Percentiles rank a stretch among this genome's conserved stretches.
Conservation (phyloP, 2,797 vertebrate genomes). For the Thalassophryne amazonica region DNA sequence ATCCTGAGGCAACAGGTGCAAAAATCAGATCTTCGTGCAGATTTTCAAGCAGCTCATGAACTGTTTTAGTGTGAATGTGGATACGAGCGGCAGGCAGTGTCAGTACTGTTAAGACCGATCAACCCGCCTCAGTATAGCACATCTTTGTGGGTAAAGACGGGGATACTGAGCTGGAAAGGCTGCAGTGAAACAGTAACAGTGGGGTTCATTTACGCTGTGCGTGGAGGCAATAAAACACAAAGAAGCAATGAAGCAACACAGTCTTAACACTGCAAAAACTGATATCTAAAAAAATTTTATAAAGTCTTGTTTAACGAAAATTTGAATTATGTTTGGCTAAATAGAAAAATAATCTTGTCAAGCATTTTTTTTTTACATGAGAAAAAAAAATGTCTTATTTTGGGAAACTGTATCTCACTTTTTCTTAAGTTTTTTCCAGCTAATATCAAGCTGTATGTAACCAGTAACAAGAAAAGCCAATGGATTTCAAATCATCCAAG, state of each 20-base stretch:
- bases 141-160: conserved; percentile 36
- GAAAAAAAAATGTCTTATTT: no score
- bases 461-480: no score
- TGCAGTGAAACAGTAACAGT: conserved; percentile 32
- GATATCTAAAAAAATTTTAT: no score
- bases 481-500: no score
- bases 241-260: conserved; percentile 57
- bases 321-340: no score
- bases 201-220: conserved; percentile 38
- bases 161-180: conserved; percentile 44
- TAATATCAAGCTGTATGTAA: no score
- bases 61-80: conserved; percentile 35
- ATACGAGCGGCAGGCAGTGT: conserved; percentile 9
- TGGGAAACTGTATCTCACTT: no score
- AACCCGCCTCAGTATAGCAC: conserved; percentile 38
- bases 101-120: conserved; percentile 19
- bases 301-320: no score
- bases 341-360: no score
- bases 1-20: conserved; percentile 77
- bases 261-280: no score
- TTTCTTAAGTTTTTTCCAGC: no score
- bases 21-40: conserved; percentile 34
- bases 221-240: conserved; percentile 38
- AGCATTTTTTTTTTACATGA: no score
- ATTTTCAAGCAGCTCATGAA: conserved; percentile 47